Percentiles rank a stretch among this genome's conserved stretches.
These are phyloP conservation scores for Himalopsyche tibetana DNA, from an alignment of 2,888 invertebrate genomes.

Conservation along the genomic window DNA sequence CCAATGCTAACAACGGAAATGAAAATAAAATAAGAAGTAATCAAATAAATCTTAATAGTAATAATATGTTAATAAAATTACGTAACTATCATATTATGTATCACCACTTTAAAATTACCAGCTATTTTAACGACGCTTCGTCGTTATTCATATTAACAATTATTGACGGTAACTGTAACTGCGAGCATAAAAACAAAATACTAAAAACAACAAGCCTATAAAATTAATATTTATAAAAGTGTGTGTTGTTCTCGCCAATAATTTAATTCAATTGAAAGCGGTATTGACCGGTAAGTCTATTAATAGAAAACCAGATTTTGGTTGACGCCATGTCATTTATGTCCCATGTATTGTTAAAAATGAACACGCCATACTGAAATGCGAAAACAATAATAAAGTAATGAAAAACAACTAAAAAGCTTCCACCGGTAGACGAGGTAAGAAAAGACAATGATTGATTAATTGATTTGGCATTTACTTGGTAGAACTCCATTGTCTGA, in stretches of 20 bases:
- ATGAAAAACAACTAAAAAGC: background rate
- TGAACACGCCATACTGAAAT: background rate
- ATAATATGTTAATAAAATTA: too few relatives aligned
- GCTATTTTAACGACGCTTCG: too few relatives aligned
- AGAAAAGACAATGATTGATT: background rate
- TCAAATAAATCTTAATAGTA: too few relatives aligned
- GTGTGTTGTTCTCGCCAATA: background rate
- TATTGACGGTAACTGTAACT: too few relatives aligned
- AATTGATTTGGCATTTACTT: too few relatives aligned
- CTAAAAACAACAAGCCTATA: constrained; percentile 5
- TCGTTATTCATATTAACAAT: too few relatives aligned
- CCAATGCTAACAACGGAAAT: background rate
- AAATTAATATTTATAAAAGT: background rate
- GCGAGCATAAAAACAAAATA: background rate
- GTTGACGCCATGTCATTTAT: background rate
- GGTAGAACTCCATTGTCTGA: too few relatives aligned
- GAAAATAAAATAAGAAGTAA: too few relatives aligned
- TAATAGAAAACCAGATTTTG: constrained; percentile 27
- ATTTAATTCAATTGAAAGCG: constrained; percentile 35
- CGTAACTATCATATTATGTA: too few relatives aligned
- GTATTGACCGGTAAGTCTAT: constrained; percentile 12
- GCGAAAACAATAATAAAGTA: background rate
- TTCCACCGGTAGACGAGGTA: too few relatives aligned
- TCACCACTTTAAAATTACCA: too few relatives aligned
- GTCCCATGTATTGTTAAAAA: constrained; percentile 1